These are phyloP conservation scores for Limenitis camilla DNA, from an alignment of 2,888 invertebrate species.

Conservation along the genomic window DNA sequence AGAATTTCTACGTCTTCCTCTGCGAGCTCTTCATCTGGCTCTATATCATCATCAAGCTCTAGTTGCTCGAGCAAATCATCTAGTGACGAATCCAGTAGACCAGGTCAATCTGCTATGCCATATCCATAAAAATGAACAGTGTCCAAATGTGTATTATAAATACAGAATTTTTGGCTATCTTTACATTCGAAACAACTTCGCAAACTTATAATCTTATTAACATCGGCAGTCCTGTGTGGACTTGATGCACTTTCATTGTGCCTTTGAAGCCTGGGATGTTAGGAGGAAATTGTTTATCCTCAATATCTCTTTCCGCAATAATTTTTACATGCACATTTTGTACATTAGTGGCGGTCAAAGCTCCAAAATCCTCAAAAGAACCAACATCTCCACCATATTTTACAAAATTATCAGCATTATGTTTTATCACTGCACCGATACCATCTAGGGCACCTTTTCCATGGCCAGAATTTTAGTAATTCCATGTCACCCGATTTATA, in stretches of 20 bases:
- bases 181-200: neutral
- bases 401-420: neutral
- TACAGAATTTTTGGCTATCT: neutral
- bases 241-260: neutral
- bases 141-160: too few species aligned
- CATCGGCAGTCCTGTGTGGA: neutral
- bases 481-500: too few species aligned
- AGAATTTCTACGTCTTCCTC: too few species aligned
- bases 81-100: too few species aligned
- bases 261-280: neutral
- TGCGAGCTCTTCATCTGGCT: too few species aligned
- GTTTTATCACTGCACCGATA: neutral
- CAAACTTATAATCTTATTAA: neutral
- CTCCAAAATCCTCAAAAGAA: neutral
- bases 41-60: too few species aligned
- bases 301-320: neutral
- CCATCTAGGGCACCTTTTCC: neutral
- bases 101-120: too few species aligned
- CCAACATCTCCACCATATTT: neutral
- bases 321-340: neutral
- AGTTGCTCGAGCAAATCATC: too few species aligned
- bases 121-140: too few species aligned
- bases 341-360: neutral
- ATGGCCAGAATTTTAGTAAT: too few species aligned
- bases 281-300: neutral